Base-by-base conservation (phyloP, 2,888 invertebrate genomes). In the Rambutsinella grinnellia region DNA sequence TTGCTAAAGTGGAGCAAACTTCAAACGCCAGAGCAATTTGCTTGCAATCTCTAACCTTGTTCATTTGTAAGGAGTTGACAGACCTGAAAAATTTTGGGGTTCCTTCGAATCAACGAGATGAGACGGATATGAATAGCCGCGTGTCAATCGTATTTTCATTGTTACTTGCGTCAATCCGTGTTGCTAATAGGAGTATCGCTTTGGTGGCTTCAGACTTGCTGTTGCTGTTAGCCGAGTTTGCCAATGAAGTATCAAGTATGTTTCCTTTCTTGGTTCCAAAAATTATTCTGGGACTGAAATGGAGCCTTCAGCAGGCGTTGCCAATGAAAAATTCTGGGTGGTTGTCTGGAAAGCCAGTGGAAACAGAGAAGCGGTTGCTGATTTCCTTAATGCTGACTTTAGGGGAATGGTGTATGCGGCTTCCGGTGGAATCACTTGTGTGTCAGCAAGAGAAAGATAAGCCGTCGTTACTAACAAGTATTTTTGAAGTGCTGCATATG, bases 351-450 rank as follows among this genome's bases (percentile, higher is more conserved):
- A 86, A 88, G 60, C 85, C 86, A 23, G 86, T 87, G 69, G 86
- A 86, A 63, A 89, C 90, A 24, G 88, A 89, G 26, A 92, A 92
- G 84, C 90, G 94, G 72, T 87, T 95, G 68, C 90, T 93, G 15
- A 92, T 93, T 28, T 93, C 95, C 0, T 89, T 97, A 83, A 90
- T 97, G 84, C 90, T 97, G 69, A 95, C 96, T 85, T 89, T 98
- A 77, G 95, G 96, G 0, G 97, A 97, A 87, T 97, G 96, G 92
- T 96, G 96, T 68, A 95, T 97, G 90, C 90, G 92, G 58, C 90
- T 97, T 72, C 89, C 89, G 0, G 84, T 88, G 28, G 81, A 85
- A n/a, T 56, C 69, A 15, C 85, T 84, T 26, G 84, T 86, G n/a
- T 79, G 82, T 28, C 78, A 84, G 8, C 23, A 72, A 19, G 67